These are phyloP conservation scores for Entomyzon cyanotis DNA, from an alignment of 2,113 vertebrate species.

Conservation along the genomic window DNA sequence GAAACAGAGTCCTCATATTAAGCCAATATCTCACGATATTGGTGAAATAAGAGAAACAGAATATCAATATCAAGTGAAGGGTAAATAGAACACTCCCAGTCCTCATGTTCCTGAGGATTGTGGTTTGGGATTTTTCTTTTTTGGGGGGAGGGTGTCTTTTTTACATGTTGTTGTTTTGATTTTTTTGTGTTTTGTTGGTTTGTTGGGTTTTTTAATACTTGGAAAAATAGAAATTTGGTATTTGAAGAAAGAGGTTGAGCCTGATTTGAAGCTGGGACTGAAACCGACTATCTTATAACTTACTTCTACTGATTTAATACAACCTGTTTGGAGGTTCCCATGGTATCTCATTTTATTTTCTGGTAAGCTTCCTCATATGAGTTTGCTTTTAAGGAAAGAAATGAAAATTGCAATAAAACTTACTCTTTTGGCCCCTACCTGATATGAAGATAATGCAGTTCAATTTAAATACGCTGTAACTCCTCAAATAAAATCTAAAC, in stretches of 20 bases:
- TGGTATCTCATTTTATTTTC: background rate
- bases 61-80: background rate
- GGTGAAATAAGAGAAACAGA: background rate
- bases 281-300: background rate
- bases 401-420: background rate
- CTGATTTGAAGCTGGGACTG: background rate
- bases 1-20: background rate
- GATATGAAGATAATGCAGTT: constrained; percentile 10
- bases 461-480: background rate
- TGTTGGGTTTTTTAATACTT: background rate
- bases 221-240: background rate
- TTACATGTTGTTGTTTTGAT: no score
- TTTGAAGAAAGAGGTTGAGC: background rate
- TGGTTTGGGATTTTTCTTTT: no score
- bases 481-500: constrained; percentile 46
- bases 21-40: background rate
- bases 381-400: background rate
- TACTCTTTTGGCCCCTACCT: background rate
- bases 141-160: no score
- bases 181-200: background rate
- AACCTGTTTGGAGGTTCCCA: background rate
- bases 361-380: background rate
- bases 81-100: background rate
- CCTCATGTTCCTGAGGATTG: background rate
- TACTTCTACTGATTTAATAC: background rate